Evolutionary conservation across 2,113 vertebrate species (phyloP).

Genomic region (Phainopepla nitens): DNA sequence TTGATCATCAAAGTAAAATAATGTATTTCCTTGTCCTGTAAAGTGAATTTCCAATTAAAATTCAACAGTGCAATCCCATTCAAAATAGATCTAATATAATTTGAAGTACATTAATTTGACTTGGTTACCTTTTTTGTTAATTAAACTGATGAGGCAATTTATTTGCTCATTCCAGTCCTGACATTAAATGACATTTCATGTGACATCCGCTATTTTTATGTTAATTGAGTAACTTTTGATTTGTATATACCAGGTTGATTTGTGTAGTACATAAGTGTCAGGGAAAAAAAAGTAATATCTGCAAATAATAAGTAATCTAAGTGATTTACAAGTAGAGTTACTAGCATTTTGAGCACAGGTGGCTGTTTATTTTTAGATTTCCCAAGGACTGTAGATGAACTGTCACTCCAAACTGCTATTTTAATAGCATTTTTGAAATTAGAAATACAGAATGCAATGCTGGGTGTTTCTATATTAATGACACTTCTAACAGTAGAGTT

Average conservation of each 20-base stretch:
- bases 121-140: slow-evolving; percentile 61
- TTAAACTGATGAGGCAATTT: slow-evolving; percentile 67
- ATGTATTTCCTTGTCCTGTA: background rate
- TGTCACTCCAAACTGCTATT: slow-evolving; percentile 43
- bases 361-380: slow-evolving; percentile 59
- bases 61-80: slow-evolving; percentile 9
- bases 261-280: slow-evolving; percentile 33
- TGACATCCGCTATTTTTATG: slow-evolving; percentile 66
- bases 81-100: slow-evolving; percentile 44
- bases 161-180: slow-evolving; percentile 57
- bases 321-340: slow-evolving; percentile 53
- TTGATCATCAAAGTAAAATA: background rate
- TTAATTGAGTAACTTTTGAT: slow-evolving; percentile 72
- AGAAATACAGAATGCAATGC: slow-evolving; percentile 1
- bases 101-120: slow-evolving; percentile 56
- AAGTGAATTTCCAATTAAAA: slow-evolving; percentile 43
- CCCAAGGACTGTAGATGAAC: slow-evolving; percentile 11
- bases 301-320: slow-evolving; percentile 62
- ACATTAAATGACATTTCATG: slow-evolving; percentile 69
- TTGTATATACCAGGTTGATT: slow-evolving; percentile 60
- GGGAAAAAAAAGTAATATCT: slow-evolving; percentile 18
- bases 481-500: background rate
- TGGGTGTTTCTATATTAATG: background rate
- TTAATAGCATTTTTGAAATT: slow-evolving; percentile 39
- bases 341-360: slow-evolving; percentile 51